Conservation (phyloP, 2,113 vertebrate genomes). For the Crotalus viridis region DNA sequence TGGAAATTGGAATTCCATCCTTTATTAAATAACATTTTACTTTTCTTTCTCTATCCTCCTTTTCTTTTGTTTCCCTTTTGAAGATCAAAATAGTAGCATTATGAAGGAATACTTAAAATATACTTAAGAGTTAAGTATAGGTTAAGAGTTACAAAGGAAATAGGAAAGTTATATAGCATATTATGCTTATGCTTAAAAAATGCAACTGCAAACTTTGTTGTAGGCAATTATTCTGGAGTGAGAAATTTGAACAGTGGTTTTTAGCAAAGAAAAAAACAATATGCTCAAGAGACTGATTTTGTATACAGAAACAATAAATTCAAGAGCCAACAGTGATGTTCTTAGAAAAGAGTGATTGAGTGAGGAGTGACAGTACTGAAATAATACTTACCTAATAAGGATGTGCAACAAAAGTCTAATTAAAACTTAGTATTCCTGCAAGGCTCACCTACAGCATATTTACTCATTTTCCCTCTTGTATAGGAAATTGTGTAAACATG, state of each 20-base stretch:
- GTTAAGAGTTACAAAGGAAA: background rate
- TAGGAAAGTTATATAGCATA: background rate
- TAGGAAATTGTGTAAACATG: background rate
- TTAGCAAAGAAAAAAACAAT: background rate
- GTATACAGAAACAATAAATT: background rate
- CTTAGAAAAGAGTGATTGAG: background rate
- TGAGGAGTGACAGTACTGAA: background rate
- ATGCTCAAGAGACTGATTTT: background rate
- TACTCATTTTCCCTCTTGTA: background rate
- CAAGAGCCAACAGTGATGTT: background rate
- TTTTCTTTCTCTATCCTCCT: background rate
- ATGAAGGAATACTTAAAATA: background rate
- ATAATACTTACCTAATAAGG: slow-evolving; percentile 1
- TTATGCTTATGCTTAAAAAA: background rate
- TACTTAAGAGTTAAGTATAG: background rate
- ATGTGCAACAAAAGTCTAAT: slow-evolving; percentile 14
- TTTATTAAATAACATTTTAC: background rate
- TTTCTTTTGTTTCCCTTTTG: background rate
- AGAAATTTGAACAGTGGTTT: background rate
- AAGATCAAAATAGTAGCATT: background rate
- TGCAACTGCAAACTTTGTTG: background rate
- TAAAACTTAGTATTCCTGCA: slow-evolving; percentile 1
- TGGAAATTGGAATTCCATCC: background rate
- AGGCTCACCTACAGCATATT: background rate
- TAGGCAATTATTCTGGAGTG: background rate